Evolutionary conservation across 2,888 invertebrate species (phyloP).

Genomic region (Drosophila barbarae): DNA sequence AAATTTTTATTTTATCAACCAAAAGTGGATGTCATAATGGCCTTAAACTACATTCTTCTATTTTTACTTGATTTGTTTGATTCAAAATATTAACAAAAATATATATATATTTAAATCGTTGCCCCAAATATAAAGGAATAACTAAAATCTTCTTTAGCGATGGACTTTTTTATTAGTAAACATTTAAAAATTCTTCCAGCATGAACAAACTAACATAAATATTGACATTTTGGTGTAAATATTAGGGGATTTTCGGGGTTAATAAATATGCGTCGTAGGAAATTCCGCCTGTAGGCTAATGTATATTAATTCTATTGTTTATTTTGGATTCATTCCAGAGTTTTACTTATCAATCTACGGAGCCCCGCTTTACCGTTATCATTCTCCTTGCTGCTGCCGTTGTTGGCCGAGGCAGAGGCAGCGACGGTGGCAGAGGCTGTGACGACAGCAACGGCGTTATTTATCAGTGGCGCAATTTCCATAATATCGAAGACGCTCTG

Average conservation of each 20-base stretch:
- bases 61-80: neutral
- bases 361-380: slow-evolving; percentile 67
- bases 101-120: no score
- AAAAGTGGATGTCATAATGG: no score
- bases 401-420: slow-evolving; percentile 29
- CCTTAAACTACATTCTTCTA: neutral
- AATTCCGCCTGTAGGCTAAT: neutral
- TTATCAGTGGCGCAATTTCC: slow-evolving; percentile 65
- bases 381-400: slow-evolving; percentile 51
- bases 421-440: slow-evolving; percentile 48
- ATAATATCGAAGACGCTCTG: slow-evolving; percentile 49
- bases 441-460: slow-evolving; percentile 58
- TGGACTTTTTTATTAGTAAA: no score
- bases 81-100: neutral
- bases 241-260: neutral
- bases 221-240: neutral
- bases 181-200: no score
- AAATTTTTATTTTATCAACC: neutral
- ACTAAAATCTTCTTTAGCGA: no score
- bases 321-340: slow-evolving; percentile 6
- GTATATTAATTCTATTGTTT: slow-evolving; percentile 4
- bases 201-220: neutral
- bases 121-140: no score
- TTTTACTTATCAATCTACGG: slow-evolving; percentile 12
- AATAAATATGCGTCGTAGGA: slow-evolving; percentile 2